Base-by-base conservation (phyloP, 2,797 vertebrate species). In the Telmatherina bonti region DNA sequence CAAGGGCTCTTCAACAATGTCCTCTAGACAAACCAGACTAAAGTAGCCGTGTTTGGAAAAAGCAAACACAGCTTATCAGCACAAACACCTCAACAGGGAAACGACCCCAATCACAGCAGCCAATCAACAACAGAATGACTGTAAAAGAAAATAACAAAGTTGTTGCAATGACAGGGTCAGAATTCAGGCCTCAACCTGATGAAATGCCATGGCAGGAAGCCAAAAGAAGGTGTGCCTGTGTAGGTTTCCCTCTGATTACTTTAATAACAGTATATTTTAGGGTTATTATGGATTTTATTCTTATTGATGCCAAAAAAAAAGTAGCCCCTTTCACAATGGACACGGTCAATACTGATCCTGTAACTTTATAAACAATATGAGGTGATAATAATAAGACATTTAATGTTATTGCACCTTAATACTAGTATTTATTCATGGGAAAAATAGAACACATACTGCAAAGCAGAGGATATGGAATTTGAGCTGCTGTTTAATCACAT, bases 401-500 rank as follows among this genome's bases (percentile, higher is more conserved):
- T 45, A 6, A 45, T 20, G 2, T n/a, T n/a, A n/a, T 10, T 62
- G 80, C 52, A 26, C 6, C 67, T 69, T 81, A 73, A 85, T 81
- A 67, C 45, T 0, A 12, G 47, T 20, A 24, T 36, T 12, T 47
- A 35, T 7, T 30, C 31, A 30, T 59, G n/a, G 18, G 10, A 35
- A 15, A 43, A 43, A 67, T 0, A n/a, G 72, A 49, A 29, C 53
- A 62, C 8, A 0, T 12, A 45, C 35, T 43, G 45, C 60, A 60
- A 73, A 41, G 61, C 56, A 18, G 58, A n/a, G 29, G 27, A 54
- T 62, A 72, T 41, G 33, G 47, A 62, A 71, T 67, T 1, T 3
- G 49, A 56, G 62, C 63, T 45, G 20, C 60, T 35, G 62, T 33
- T 76, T 49, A 69, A 71, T 57, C 68, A 13, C 27, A 18, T 43